Conservation (phyloP, 2,888 invertebrate species). For the Leptura quadrifasciata region DNA sequence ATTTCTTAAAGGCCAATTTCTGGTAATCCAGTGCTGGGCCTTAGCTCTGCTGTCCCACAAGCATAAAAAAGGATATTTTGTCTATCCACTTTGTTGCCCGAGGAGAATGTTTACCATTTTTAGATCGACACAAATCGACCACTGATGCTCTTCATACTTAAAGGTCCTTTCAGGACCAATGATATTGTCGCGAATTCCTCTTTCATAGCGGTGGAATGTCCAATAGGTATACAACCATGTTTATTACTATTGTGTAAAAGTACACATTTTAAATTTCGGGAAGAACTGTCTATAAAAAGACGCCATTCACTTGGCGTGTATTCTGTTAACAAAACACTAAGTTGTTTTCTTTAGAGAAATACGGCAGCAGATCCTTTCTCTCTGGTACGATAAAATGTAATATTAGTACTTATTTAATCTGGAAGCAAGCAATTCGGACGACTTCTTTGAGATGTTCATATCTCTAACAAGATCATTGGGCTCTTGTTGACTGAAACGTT, state of each 20-base stretch:
- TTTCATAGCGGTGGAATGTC: slow-evolving; percentile 44
- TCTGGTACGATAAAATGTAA: slow-evolving; percentile 28
- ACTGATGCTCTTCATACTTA: slow-evolving; percentile 43
- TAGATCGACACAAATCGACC: slow-evolving; percentile 43
- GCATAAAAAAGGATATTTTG: slow-evolving; percentile 55
- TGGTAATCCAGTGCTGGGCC: slow-evolving; percentile 53
- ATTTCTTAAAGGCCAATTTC: no score
- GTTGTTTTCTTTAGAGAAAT: slow-evolving; percentile 48
- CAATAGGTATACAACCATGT: slow-evolving; percentile 50
- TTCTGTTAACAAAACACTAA: slow-evolving; percentile 48
- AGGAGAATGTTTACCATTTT: slow-evolving; percentile 52
- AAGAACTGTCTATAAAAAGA: slow-evolving; percentile 56
- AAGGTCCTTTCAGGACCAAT: slow-evolving; percentile 43
- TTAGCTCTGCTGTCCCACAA: slow-evolving; percentile 59
- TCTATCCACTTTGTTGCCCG: slow-evolving; percentile 54
- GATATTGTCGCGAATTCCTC: slow-evolving; percentile 45
- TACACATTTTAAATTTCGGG: slow-evolving; percentile 53
- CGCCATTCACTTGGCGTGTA: slow-evolving; percentile 53
- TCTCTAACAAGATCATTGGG: no score
- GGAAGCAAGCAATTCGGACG: no score
- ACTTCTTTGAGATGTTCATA: no score
- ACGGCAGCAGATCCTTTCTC: slow-evolving; percentile 44
- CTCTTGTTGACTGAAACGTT: no score
- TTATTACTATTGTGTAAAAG: slow-evolving; percentile 52
- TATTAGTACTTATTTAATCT: background rate